Percentiles rank a stretch among this genome's conserved stretches.
These are phyloP conservation scores for Poecilia velifera DNA, from an alignment of 2,797 vertebrate species.

Conservation along the genomic window DNA sequence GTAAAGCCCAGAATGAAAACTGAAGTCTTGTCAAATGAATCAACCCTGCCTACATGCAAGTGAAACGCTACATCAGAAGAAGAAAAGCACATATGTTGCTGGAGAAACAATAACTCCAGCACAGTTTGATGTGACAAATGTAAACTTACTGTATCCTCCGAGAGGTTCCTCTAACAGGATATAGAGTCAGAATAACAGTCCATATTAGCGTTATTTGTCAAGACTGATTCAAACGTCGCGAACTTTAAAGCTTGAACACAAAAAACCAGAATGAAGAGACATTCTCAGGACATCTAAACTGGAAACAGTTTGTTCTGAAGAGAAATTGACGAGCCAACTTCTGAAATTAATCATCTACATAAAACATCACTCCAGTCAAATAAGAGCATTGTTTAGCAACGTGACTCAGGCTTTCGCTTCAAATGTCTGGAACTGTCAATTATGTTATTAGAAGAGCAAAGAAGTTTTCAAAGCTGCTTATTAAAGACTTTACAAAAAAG, in stretches of 20 bases:
- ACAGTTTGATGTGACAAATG: conserved; percentile 9
- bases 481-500: background rate
- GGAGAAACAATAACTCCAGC: background rate
- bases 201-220: conserved; percentile 17
- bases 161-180: background rate
- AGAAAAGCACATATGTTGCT: background rate
- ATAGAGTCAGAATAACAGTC: conserved; percentile 36
- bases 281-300: conserved; percentile 14
- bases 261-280: conserved; percentile 14
- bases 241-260: background rate
- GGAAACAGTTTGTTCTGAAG: conserved; percentile 24
- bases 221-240: conserved; percentile 36
- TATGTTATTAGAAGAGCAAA: background rate
- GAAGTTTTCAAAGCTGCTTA: background rate
- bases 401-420: background rate
- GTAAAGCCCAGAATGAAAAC: conserved; percentile 37
- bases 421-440: background rate
- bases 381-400: background rate
- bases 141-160: background rate
- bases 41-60: conserved; percentile 20
- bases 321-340: conserved; percentile 7
- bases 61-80: background rate
- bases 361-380: conserved; percentile 1
- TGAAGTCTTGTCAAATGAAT: conserved; percentile 17
- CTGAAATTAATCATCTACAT: background rate